Evolutionary conservation across 2,113 vertebrate genomes (phyloP).

Genomic region (Sorex fumeus): DNA sequence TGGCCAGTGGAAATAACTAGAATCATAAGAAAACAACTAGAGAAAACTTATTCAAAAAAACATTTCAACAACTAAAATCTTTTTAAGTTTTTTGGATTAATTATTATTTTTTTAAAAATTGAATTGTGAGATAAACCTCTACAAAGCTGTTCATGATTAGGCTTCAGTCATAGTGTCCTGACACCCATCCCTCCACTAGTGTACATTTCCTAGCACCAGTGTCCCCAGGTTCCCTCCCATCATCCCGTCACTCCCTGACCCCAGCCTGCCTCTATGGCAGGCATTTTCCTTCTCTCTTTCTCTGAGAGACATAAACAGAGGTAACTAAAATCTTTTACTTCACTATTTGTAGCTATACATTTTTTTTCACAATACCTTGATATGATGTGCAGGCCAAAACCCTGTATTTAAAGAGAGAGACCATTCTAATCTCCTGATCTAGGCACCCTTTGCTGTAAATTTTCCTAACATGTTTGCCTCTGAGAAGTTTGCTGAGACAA

Average conservation of each 20-base stretch:
- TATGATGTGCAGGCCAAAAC: not conserved
- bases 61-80: not conserved
- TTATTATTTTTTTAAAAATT: too few species aligned
- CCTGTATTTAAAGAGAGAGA: constrained; percentile 54
- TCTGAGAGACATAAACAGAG: too few species aligned
- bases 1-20: not conserved
- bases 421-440: constrained; percentile 69
- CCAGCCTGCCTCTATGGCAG: too few species aligned
- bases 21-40: constrained; percentile 5
- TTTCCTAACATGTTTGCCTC: constrained; percentile 54
- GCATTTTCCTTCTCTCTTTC: too few species aligned
- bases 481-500: constrained; percentile 71
- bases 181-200: too few species aligned
- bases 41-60: not conserved
- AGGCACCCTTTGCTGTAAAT: constrained; percentile 43
- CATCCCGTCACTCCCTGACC: too few species aligned
- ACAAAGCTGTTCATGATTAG: too few species aligned
- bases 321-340: not conserved
- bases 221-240: too few species aligned
- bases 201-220: too few species aligned
- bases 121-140: too few species aligned
- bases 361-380: not conserved
- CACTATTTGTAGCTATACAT: not conserved
- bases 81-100: not conserved
- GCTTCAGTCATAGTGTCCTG: too few species aligned